Evolutionary conservation across 2,797 vertebrate species (phyloP), one percentile per base, ranked within the genome.

Genomic region (Amphiprion clarkii): DNA sequence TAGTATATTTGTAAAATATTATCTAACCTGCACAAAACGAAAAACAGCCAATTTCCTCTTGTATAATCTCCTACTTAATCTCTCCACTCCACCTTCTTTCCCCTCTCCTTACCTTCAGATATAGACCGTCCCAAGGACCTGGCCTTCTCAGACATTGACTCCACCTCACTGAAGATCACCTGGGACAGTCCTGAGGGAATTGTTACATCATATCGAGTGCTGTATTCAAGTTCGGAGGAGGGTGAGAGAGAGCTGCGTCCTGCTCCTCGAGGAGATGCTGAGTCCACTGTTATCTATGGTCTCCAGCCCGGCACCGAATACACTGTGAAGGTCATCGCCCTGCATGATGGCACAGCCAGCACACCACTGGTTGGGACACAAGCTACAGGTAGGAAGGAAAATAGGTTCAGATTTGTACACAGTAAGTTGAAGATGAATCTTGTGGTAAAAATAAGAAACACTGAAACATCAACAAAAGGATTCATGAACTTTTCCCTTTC

Each of bases 221-320:
- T 96, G 77, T 99, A 97, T 92, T 95, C 95, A 21, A 98, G 95
- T 92, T 91, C 96, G 67, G 97, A 99, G 93, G 98, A 99, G 93
- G 98, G 97, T 59, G 96, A 98, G 92, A 90, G 92, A 86, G 97
- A 99, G 95, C 94, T 99, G 86, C 94, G 86, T 67, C 98, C 98
- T 53, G 94, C 97, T 72, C 97, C 97, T 65, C 91, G 91, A 52
- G 95, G 95, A 49, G 96, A 97, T 75, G 97, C 96, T 1, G 97
- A 99, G 90, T 96, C 97, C 9, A 94, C 97, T 59, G 84, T 96
- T 68, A 95, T 99, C 87, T 92, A 95, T 59, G 96, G 95, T 85
- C 97, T 99, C 92, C 96, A 96, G 76, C 98, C 98, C 0, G 98
- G 98, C 87, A 98, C 97, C 61, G 98, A 99, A 88, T 99, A 99